phyloP scores from a whole-genome alignment of 2,797 vertebrate genomes.

The Microtus obscurus region DNA sequence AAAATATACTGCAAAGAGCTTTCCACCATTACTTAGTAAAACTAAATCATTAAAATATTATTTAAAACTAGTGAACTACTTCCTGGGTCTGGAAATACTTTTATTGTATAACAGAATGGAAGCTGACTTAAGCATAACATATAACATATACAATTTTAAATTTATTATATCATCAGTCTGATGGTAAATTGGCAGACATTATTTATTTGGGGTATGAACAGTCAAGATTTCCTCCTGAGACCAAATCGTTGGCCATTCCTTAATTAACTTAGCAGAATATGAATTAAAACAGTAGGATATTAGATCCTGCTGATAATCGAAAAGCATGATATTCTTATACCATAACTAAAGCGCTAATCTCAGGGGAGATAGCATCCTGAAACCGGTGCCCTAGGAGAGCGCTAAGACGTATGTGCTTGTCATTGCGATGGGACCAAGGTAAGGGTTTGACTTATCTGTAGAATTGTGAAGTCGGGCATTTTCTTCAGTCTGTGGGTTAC shows the following conservation, averaged over 20 bases:
- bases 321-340: slow-evolving; percentile 49
- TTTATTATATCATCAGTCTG: slow-evolving; percentile 38
- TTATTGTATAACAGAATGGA: slow-evolving; percentile 70
- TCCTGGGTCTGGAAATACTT: slow-evolving; percentile 68
- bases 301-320: slow-evolving; percentile 50
- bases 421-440: slow-evolving; percentile 66
- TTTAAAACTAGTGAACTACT: slow-evolving; percentile 77
- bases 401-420: slow-evolving; percentile 63
- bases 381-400: slow-evolving; percentile 81
- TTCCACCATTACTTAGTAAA: slow-evolving; percentile 55
- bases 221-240: slow-evolving; percentile 66
- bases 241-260: slow-evolving; percentile 73
- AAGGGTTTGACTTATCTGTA: slow-evolving; percentile 77
- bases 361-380: slow-evolving; percentile 72
- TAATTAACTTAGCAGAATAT: slow-evolving; percentile 75
- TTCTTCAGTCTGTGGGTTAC: slow-evolving; percentile 78
- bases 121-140: slow-evolving; percentile 60
- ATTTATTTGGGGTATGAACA: slow-evolving; percentile 63
- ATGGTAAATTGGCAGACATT: slow-evolving; percentile 33
- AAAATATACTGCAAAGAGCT: slow-evolving; percentile 24
- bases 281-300: slow-evolving; percentile 64
- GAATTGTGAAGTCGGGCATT: slow-evolving; percentile 80
- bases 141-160: slow-evolving; percentile 59
- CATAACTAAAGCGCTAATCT: slow-evolving; percentile 53
- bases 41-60: slow-evolving; percentile 60